These are phyloP conservation scores for Drosophila mojavensis DNA, from an alignment of 1,140 invertebrate genomes.

Conservation along the genomic window DNA sequence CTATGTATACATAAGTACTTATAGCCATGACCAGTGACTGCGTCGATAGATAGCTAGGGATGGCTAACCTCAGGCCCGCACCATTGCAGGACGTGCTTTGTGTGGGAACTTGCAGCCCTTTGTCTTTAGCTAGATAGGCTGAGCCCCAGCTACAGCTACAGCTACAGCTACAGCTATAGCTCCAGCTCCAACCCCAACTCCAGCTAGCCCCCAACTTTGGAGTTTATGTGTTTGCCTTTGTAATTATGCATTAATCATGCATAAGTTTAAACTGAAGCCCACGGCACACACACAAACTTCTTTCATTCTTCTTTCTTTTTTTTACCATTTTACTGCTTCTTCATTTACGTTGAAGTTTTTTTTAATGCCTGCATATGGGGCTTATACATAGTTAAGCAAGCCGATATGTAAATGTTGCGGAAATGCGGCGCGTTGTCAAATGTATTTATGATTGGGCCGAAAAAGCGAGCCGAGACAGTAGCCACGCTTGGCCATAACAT, in stretches of 20 bases:
- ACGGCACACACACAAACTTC: constrained; percentile 1
- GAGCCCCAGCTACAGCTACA: constrained; percentile 15
- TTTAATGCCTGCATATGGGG: constrained; percentile 35
- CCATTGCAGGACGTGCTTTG: constrained; percentile 38
- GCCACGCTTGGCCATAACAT: constrained; percentile 52
- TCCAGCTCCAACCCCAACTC: too few species aligned
- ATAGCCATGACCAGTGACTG: constrained; percentile 38
- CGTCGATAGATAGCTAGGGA: constrained; percentile 27
- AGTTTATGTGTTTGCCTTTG: constrained; percentile 81
- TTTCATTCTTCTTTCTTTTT: neutral
- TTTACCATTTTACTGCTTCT: too few species aligned
- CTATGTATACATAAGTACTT: constrained; percentile 18
- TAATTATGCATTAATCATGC: constrained; percentile 83
- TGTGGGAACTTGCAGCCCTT: constrained; percentile 71
- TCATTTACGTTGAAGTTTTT: too few species aligned
- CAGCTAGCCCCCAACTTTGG: neutral
- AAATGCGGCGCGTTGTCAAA: constrained; percentile 63
- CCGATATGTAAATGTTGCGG: constrained; percentile 77
- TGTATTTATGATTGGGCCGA: constrained; percentile 66
- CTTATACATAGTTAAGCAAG: constrained; percentile 49
- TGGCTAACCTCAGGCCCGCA: neutral
- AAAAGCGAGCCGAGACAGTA: constrained; percentile 8
- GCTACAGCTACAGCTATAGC: neutral
- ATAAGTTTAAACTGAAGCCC: constrained; percentile 65
- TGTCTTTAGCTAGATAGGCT: constrained; percentile 41